Evolutionary conservation across 2,797 vertebrate genomes (phyloP).

Genomic region (Chaunax sp.): DNA sequence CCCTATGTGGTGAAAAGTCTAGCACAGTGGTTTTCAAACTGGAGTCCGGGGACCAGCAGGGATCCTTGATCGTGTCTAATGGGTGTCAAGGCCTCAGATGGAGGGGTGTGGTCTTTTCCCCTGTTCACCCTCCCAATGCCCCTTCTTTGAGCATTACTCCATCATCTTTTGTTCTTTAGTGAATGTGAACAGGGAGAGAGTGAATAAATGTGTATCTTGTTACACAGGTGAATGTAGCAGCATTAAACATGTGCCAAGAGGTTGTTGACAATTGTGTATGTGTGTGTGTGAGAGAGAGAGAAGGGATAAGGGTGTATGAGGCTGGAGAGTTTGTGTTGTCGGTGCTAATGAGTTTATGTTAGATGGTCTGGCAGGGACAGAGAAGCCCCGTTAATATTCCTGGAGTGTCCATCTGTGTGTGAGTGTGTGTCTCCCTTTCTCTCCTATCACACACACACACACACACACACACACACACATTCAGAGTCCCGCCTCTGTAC

Average conservation of each 20-base stretch:
- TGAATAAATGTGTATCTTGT: neutral
- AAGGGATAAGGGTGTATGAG: neutral
- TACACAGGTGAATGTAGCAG: slow-evolving; percentile 7
- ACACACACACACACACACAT: slow-evolving; percentile 58
- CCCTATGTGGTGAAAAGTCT: too few species aligned
- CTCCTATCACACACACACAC: slow-evolving; percentile 48
- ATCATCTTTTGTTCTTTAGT: slow-evolving; percentile 59
- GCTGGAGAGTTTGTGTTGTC: slow-evolving; percentile 37
- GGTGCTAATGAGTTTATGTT: slow-evolving; percentile 74
- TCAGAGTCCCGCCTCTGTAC: slow-evolving; percentile 76
- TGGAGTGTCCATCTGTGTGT: slow-evolving; percentile 63
- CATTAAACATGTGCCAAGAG: slow-evolving; percentile 23
- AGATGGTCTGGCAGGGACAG: slow-evolving; percentile 59
- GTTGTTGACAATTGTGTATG: slow-evolving; percentile 14
- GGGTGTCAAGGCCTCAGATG: slow-evolving; percentile 53
- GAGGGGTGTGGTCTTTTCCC: slow-evolving; percentile 61
- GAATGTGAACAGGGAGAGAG: neutral
- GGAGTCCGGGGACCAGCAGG: too few species aligned
- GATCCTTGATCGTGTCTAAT: neutral
- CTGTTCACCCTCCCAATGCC: neutral
- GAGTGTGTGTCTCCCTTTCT: slow-evolving; percentile 28
- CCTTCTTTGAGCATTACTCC: slow-evolving; percentile 26
- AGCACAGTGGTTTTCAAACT: too few species aligned
- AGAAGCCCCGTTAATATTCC: slow-evolving; percentile 78
- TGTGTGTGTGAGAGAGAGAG: neutral